A percentile compares a stretch with the other conserved stretches of the same genome.
phyloP scores from a whole-genome alignment of 2,888 invertebrate genomes.

The Conomelus anceps region DNA sequence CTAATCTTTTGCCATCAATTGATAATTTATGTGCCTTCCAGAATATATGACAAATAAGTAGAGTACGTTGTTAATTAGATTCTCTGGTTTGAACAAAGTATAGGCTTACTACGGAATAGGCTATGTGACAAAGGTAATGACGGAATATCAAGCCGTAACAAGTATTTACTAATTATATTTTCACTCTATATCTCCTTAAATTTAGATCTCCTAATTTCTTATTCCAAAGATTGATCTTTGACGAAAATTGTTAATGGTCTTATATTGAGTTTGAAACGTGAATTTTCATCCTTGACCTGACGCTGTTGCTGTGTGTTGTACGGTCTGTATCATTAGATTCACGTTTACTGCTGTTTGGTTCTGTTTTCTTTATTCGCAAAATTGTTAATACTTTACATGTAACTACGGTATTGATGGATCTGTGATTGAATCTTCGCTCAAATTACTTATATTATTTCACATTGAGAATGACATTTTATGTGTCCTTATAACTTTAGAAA shows the following conservation, averaged over 20 bases:
- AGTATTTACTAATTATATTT: neutral
- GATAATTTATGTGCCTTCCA: neutral
- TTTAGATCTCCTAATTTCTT: too few species aligned
- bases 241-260: neutral
- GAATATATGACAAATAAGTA: neutral
- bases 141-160: neutral
- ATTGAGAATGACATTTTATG: too few species aligned
- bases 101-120: neutral
- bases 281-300: neutral
- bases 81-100: neutral
- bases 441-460: too few species aligned
- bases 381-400: too few species aligned
- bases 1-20: neutral
- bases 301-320: too few species aligned
- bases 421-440: too few species aligned
- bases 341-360: too few species aligned
- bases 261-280: neutral
- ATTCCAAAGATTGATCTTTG: too few species aligned
- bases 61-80: neutral
- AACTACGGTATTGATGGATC: too few species aligned
- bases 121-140: neutral
- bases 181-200: neutral
- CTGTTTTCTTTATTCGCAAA: neutral
- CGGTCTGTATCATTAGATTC: too few species aligned
- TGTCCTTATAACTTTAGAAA: too few species aligned